Base-by-base conservation (phyloP, 2,113 vertebrate genomes). In the Bubo bubo region DNA sequence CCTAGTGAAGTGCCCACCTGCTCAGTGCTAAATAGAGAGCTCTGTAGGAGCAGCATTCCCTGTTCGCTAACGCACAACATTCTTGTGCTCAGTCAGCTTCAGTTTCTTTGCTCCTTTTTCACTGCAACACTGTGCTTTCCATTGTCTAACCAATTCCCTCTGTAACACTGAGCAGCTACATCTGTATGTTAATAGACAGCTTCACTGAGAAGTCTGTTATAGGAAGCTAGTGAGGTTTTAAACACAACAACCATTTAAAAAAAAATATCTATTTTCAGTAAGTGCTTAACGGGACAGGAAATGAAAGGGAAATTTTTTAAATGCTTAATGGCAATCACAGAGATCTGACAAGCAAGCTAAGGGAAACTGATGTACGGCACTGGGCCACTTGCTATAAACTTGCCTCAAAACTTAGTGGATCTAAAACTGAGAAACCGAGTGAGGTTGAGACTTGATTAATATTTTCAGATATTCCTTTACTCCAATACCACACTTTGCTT, bases 21-120 rank as follows among this genome's bases (percentile, higher is more conserved):
- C 27, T 7, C 34, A 27, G 12, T 9, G 43, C n/a, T 35, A 21
- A 50, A 37, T 2, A 24, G 39, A 71, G 60, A n/a, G n/a, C 18
- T 45, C 35, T 45, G 47, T 5, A 56, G 64, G 24, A 56, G 24
- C 28, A 16, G 35, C 2, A 1, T 41, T 59, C 18, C 17, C 23
- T 26, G 14, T 20, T 67, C 0, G 0, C 18, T 55, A 34, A 41
- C 2, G 32, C 41, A 11, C 9, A 18, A 5, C 8, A 43, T 4
- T 23, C 27, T 12, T 19, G 12, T 13, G n/a, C 17, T 76, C 58
- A 26, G 45, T 30, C 39, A 81, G 2, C 23, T 39, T 17, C 16
- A 59, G 22, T 21, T 72, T 55, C 52, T 72, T 47, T 50, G 26
- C 32, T 89, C 35, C 27, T 49, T 60, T 70, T 43, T 23, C 58